A percentile compares a stretch with the other conserved stretches of the same genome.
Evolutionary conservation across 2,888 invertebrate genomes (phyloP).

Genomic region (Hypolimnas misippus): DNA sequence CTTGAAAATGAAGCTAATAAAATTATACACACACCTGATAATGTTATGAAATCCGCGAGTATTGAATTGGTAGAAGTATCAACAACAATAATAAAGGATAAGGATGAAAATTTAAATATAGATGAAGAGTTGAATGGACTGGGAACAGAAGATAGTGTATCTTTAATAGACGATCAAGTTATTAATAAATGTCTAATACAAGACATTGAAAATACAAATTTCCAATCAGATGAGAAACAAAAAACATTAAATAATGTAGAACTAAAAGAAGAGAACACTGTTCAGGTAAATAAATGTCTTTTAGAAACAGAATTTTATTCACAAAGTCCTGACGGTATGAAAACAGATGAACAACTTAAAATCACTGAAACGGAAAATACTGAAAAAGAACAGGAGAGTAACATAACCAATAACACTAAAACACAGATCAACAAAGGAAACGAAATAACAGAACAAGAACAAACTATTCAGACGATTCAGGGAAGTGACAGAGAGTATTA

Average conservation of each 20-base stretch:
- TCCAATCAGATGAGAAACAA: not conserved
- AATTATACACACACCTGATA: not conserved
- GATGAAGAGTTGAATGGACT: not conserved
- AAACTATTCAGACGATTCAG: too few relatives aligned
- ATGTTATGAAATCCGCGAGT: not conserved
- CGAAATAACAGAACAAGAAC: too few relatives aligned
- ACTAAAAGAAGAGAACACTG: not conserved
- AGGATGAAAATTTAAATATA: not conserved
- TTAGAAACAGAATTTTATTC: not conserved
- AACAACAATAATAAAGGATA: not conserved
- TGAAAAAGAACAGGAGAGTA: not conserved
- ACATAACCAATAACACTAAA: slow-evolving; percentile 26
- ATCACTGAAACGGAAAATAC: not conserved
- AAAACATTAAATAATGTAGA: not conserved
- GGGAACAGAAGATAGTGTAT: not conserved
- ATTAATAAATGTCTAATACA: not conserved
- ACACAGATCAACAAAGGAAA: too few relatives aligned
- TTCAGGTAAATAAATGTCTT: not conserved
- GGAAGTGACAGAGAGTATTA: too few relatives aligned
- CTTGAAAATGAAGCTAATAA: not conserved
- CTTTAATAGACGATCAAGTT: not conserved
- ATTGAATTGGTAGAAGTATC: not conserved
- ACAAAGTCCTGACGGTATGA: not conserved
- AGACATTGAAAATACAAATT: not conserved
- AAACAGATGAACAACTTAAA: not conserved